These are phyloP conservation scores for Pristionchus pacificus DNA, from an alignment of 1,140 invertebrate genomes.

Conservation along the genomic window DNA sequence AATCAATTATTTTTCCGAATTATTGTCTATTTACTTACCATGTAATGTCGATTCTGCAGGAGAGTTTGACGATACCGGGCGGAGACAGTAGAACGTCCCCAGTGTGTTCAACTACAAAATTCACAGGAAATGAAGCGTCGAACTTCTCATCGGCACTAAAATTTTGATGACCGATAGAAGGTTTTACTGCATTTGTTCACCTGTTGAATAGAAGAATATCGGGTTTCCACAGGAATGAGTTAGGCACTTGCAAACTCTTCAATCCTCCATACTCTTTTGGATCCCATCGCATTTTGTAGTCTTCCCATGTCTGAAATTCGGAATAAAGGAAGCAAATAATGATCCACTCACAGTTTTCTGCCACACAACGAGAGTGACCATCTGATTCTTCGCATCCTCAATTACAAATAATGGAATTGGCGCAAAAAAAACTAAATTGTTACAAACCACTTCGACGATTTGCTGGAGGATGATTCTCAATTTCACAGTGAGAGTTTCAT, in stretches of 20 bases:
- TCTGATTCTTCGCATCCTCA: constrained; percentile 51
- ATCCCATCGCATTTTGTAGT: constrained; percentile 68
- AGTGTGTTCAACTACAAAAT: constrained; percentile 90
- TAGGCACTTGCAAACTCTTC: constrained; percentile 81
- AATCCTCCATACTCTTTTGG: constrained; percentile 87
- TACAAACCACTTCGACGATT: constrained; percentile 93
- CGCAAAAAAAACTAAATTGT: constrained; percentile 17
- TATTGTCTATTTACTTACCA: no score
- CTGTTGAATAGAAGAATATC: constrained; percentile 52
- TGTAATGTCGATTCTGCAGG: constrained; percentile 97
- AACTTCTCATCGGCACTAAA: constrained; percentile 93
- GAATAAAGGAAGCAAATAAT: not conserved
- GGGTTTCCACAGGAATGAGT: constrained; percentile 45
- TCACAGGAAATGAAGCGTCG: constrained; percentile 93
- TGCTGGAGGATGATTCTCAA: constrained; percentile 97
- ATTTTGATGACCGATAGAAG: constrained; percentile 1
- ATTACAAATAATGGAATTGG: no score
- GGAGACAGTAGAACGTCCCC: constrained; percentile 92
- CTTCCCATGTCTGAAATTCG: constrained; percentile 36
- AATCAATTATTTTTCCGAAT: no score
- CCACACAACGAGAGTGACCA: constrained; percentile 50
- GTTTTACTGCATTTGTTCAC: constrained; percentile 17
- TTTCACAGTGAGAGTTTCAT: constrained; percentile 84
- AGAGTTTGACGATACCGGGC: constrained; percentile 96
- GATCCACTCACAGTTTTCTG: constrained; percentile 37